Percentiles rank a stretch among this genome's conserved stretches.
phyloP scores from a whole-genome alignment of 1,140 invertebrate species.

The Brachionus asplanchnoidis region DNA sequence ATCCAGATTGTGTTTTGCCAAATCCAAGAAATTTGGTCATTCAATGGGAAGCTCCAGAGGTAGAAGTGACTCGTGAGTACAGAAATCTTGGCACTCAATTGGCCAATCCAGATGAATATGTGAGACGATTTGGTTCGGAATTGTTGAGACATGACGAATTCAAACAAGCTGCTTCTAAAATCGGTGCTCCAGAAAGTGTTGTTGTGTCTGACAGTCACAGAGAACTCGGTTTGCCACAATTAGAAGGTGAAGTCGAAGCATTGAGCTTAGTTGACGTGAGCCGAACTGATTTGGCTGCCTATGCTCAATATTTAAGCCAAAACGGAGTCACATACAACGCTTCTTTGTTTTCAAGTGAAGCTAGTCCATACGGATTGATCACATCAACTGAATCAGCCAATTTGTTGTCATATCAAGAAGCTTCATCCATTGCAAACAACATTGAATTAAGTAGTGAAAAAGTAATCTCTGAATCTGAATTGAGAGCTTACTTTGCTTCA shows the following conservation, averaged over 20 bases:
- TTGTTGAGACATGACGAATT: slow-evolving; percentile 30
- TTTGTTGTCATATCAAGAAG: slow-evolving; percentile 6
- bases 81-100: slow-evolving; percentile 27
- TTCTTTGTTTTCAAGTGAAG: slow-evolving; percentile 24
- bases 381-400: background rate
- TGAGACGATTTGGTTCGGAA: background rate
- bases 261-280: background rate
- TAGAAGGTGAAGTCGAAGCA: slow-evolving; percentile 15
- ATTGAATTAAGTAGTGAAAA: background rate
- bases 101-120: slow-evolving; percentile 36
- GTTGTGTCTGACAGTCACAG: background rate
- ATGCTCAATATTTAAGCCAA: background rate
- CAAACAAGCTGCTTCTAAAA: background rate
- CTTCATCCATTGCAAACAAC: background rate
- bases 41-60: slow-evolving; percentile 38
- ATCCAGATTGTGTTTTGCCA: slow-evolving; percentile 5
- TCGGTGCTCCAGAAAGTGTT: slow-evolving; percentile 8
- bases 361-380: slow-evolving; percentile 15
- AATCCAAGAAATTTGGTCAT: slow-evolving; percentile 40
- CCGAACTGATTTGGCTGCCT: background rate
- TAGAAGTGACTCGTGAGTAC: slow-evolving; percentile 28
- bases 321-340: background rate
- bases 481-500: slow-evolving; percentile 26
- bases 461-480: background rate
- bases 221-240: background rate